phyloP scores from a whole-genome alignment of 2,888 invertebrate species.

The Subacronicta megacephala region DNA sequence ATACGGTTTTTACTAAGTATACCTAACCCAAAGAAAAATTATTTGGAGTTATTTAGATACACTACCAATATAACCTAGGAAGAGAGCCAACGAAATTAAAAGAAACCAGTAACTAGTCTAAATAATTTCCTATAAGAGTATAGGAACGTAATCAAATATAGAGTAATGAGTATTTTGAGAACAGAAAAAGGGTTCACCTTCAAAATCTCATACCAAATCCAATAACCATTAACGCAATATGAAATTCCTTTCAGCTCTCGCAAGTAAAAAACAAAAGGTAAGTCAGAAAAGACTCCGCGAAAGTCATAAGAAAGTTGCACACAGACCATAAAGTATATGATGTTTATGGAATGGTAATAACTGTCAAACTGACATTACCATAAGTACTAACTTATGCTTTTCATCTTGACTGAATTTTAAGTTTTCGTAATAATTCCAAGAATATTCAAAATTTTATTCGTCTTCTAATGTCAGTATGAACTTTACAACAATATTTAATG shows the following conservation, averaged over 20 bases:
- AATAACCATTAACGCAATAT: neutral
- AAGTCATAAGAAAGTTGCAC: slow-evolving; percentile 48
- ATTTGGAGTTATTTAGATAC: too few species aligned
- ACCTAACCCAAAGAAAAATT: too few species aligned
- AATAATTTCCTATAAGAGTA: too few species aligned
- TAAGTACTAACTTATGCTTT: slow-evolving; percentile 14
- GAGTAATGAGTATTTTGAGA: too few species aligned
- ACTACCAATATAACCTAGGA: too few species aligned
- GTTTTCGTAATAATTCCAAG: neutral
- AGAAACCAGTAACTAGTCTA: too few species aligned
- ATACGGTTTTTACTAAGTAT: too few species aligned
- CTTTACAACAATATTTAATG: too few species aligned
- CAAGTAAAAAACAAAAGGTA: slow-evolving; percentile 2
- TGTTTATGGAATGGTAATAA: slow-evolving; percentile 18
- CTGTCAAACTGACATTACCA: slow-evolving; percentile 6
- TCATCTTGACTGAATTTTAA: neutral
- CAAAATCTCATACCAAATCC: too few species aligned
- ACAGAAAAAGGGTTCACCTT: too few species aligned
- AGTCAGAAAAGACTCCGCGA: slow-evolving; percentile 13
- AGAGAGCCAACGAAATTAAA: too few species aligned
- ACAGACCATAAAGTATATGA: slow-evolving; percentile 9
- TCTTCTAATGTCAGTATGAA: neutral
- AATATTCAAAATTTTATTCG: neutral
- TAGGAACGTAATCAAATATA: too few species aligned
- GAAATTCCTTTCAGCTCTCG: neutral